Evolutionary conservation across 2,888 invertebrate species (phyloP).

Genomic region (Rhagonycha fulva): DNA sequence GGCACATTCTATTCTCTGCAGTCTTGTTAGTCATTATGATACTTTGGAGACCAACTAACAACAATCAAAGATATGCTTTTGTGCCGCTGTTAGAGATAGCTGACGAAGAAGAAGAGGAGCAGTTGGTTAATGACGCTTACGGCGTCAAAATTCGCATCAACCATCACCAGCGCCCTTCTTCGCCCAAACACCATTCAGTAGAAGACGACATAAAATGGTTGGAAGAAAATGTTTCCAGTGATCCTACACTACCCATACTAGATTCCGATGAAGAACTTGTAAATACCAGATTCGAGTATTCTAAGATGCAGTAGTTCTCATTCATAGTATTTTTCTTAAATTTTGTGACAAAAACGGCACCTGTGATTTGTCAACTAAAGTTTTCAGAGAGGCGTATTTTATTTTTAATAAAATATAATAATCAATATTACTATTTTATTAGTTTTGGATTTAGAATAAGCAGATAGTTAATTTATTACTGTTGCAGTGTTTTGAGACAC

Average conservation of each 20-base stretch:
- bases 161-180: conserved; percentile 46
- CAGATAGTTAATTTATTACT: background rate
- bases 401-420: background rate
- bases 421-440: background rate
- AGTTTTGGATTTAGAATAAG: background rate
- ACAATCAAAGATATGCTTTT: conserved; percentile 94
- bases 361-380: background rate
- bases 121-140: conserved; percentile 84
- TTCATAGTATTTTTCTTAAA: background rate
- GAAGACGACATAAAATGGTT: conserved; percentile 90
- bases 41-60: conserved; percentile 93
- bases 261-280: conserved; percentile 84
- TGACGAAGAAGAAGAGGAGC: conserved; percentile 80
- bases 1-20: conserved; percentile 91
- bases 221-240: conserved; percentile 86
- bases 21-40: conserved; percentile 91
- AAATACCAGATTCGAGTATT: conserved; percentile 84
- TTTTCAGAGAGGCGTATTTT: background rate
- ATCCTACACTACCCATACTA: conserved; percentile 70
- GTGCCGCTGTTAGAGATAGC: conserved; percentile 88
- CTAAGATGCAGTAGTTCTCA: conserved; percentile 76
- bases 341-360: background rate
- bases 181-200: conserved; percentile 59
- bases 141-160: conserved; percentile 74
- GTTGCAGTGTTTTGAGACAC: background rate